Percentiles rank a stretch among this genome's conserved stretches.
phyloP scores from a whole-genome alignment of 2,888 invertebrate genomes.

The Corbicula japonica region DNA sequence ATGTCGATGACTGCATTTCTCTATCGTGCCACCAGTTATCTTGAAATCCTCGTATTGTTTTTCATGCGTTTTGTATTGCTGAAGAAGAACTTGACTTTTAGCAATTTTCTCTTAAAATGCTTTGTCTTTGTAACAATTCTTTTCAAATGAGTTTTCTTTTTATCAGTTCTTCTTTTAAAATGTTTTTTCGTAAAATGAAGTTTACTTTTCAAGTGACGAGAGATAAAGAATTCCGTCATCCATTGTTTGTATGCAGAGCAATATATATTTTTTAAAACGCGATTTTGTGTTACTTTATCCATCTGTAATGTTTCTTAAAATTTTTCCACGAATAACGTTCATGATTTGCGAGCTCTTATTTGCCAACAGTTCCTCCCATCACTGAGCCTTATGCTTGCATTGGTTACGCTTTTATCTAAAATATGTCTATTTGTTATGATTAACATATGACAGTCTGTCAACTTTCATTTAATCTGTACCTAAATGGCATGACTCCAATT shows the following conservation, averaged over 20 bases:
- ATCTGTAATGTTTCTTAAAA: no score
- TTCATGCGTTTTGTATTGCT: background rate
- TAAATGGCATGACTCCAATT: no score
- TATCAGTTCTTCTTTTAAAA: conserved; percentile 25
- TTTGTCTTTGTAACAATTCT: conserved; percentile 5
- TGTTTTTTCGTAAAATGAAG: no score
- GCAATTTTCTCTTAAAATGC: background rate
- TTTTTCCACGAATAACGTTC: no score
- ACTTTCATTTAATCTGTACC: no score
- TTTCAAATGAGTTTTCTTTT: conserved; percentile 19
- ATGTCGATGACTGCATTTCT: conserved; percentile 14
- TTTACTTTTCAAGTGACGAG: conserved; percentile 43
- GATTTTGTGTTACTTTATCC: no score
- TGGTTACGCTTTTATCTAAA: no score
- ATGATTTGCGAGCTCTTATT: no score
- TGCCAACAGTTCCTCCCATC: no score
- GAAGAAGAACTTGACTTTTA: background rate
- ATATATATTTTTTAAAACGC: conserved; percentile 42
- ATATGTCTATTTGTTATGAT: no score
- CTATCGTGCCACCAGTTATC: conserved; percentile 23
- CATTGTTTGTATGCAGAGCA: conserved; percentile 47
- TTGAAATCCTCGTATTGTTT: conserved; percentile 6
- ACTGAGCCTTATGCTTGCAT: no score
- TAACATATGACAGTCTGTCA: no score
- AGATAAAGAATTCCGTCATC: conserved; percentile 52